Base-by-base conservation (phyloP, 2,888 invertebrate genomes). In the Aradus depressus region DNA sequence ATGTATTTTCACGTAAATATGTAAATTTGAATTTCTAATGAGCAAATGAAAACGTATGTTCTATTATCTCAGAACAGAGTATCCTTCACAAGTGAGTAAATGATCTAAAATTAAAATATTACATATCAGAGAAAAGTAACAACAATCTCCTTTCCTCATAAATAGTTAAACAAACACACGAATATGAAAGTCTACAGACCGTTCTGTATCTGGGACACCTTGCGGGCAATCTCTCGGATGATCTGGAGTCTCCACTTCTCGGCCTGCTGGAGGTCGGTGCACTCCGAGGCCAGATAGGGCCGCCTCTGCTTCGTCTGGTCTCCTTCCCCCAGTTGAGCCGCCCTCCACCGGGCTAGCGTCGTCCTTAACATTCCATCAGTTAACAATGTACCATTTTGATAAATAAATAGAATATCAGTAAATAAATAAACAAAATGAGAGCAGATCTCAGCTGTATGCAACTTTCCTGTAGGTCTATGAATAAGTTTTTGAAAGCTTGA, bases 141-240 rank as follows among this genome's bases (percentile, higher is more conserved):
- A 10, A 28, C 28, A 10, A 28, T 28, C 10, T 10, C 28, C 6
- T 28, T 6, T 10, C 8, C 10, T 10, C 6, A 28, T 28, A 28
- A 28, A 10, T 10, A 28, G 28, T 28, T 28, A 28, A 28, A 10
- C 6, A 10, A 28, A 16, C 16, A 16, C 4, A 5, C 16, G 10
- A 37, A 19, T 3, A 16, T 37, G 1, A 38, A 14, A 22, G 31
- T 14, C 21, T 8, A 44, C 52, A 59, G 66, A 84, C 85, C 92
- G 71, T 97, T 97, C 68, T 99, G 98, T 66, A 99, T 99, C 69
- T 96, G 93, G 1, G 97, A 89, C 0, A 99, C 97, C 74, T 98
- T 99, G 65, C 93, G 89, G 0, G 97, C 92, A 35, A 98, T 86
- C 70, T 99, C 98, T 51, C 95, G 75, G 50, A 98, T 90, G 53